phyloP scores from a whole-genome alignment of 2,888 invertebrate species.

The Conchocele bisecta region DNA sequence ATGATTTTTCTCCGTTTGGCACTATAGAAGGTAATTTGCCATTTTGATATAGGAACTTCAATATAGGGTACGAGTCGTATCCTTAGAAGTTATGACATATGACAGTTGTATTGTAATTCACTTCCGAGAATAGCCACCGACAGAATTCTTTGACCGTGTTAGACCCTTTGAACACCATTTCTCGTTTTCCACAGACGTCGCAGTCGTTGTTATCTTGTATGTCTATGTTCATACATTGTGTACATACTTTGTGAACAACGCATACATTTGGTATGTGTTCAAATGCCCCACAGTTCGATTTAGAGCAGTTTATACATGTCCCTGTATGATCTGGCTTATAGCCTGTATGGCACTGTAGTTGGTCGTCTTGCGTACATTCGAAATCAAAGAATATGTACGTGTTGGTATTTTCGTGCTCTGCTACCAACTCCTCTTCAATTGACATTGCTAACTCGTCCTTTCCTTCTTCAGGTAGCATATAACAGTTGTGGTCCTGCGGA shows the following conservation, averaged over 20 bases:
- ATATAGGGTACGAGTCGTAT: constrained; percentile 50
- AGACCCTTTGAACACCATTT: neutral
- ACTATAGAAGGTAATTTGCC: constrained; percentile 43
- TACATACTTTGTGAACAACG: constrained; percentile 1
- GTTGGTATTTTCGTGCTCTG: too few relatives aligned
- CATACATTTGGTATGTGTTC: constrained; percentile 9
- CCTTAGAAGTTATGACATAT: constrained; percentile 55
- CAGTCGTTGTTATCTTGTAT: neutral
- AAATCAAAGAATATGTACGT: neutral
- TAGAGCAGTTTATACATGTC: constrained; percentile 1
- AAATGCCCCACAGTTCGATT: neutral
- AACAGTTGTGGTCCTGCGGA: constrained; percentile 4
- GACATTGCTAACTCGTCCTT: too few relatives aligned
- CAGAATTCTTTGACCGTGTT: constrained; percentile 36
- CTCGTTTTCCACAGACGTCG: neutral
- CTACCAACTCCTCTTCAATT: too few relatives aligned
- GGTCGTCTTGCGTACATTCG: constrained; percentile 1
- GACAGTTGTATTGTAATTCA: constrained; percentile 37
- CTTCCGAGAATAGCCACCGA: constrained; percentile 48
- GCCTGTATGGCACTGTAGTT: neutral
- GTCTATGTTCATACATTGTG: neutral
- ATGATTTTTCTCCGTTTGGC: constrained; percentile 29
- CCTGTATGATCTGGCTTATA: neutral
- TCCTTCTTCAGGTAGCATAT: neutral
- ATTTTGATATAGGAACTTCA: constrained; percentile 41